Percentiles rank a stretch among this genome's conserved stretches.
Evolutionary conservation across 2,888 invertebrate species (phyloP).

Genomic region (Parapristionchus giblindavisi): DNA sequence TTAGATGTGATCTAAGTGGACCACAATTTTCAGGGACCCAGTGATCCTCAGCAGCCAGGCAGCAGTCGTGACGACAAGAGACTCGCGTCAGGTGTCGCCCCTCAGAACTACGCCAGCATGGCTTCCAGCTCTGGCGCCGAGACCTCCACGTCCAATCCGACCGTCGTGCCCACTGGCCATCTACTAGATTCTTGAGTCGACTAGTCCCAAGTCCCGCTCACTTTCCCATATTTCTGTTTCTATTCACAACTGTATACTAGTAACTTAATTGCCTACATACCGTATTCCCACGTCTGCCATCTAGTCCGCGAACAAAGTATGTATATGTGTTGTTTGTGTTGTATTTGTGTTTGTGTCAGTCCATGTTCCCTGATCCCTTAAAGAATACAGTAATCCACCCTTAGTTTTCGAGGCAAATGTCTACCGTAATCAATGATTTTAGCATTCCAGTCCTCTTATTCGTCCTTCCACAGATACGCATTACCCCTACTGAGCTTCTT

Average conservation of each 20-base stretch:
- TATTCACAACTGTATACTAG: not conserved
- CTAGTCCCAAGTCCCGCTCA: not conserved
- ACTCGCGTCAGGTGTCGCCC: slow-evolving; percentile 9
- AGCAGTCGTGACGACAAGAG: slow-evolving; percentile 24
- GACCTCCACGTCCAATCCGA: too few species aligned
- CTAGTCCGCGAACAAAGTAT: slow-evolving; percentile 15
- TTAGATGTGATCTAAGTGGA: too few species aligned
- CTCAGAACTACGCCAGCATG: slow-evolving; percentile 31
- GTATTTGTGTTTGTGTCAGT: not conserved
- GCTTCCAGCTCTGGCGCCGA: slow-evolving; percentile 12
- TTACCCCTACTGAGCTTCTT: slow-evolving; percentile 1
- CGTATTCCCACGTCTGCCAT: not conserved
- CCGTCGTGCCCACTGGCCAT: slow-evolving; percentile 27
- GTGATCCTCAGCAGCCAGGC: slow-evolving; percentile 5
- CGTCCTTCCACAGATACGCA: not conserved
- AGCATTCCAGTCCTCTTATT: not conserved
- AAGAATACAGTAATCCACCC: too few species aligned
- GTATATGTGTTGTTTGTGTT: not conserved
- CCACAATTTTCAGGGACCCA: not conserved
- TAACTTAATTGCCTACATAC: not conserved
- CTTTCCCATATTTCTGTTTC: not conserved
- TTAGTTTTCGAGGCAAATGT: not conserved
- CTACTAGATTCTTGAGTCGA: slow-evolving; percentile 23
- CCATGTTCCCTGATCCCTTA: too few species aligned
- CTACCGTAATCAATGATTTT: not conserved